These are phyloP conservation scores for Elanoides forficatus DNA, from an alignment of 2,113 vertebrate genomes.

Conservation along the genomic window DNA sequence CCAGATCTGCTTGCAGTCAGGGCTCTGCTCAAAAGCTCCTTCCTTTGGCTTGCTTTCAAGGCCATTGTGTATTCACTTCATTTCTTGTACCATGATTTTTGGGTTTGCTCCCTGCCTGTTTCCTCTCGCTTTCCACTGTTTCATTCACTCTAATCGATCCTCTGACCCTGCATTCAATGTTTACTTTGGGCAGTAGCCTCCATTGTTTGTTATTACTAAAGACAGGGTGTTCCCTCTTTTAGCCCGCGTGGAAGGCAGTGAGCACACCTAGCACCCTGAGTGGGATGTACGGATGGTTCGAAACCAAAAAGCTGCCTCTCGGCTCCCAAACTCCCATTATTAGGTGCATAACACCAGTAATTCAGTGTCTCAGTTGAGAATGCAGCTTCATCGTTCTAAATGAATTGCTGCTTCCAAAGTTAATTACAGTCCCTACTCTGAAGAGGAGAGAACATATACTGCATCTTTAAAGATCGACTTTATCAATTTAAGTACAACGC, in stretches of 20 bases:
- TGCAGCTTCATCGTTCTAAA: background rate
- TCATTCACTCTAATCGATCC: background rate
- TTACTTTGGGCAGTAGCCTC: background rate
- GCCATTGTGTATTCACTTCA: background rate
- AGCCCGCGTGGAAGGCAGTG: background rate
- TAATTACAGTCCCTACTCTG: background rate
- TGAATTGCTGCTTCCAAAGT: background rate
- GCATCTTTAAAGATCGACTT: background rate
- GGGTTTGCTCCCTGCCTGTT: background rate
- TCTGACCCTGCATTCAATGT: background rate
- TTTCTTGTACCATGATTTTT: background rate
- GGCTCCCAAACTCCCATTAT: background rate
- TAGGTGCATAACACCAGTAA: background rate
- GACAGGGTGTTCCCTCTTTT: background rate
- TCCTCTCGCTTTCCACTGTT: background rate
- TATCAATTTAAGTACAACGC: background rate
- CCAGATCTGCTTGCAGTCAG: background rate
- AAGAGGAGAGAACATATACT: background rate
- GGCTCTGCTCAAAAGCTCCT: background rate
- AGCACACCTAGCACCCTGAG: background rate
- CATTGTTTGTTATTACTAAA: background rate
- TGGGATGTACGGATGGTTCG: background rate
- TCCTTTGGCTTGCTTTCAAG: conserved; percentile 13
- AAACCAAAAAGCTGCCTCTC: background rate
- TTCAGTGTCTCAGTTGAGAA: background rate